Conservation (phyloP, 2,888 invertebrate species). For the Melipona beecheii region DNA sequence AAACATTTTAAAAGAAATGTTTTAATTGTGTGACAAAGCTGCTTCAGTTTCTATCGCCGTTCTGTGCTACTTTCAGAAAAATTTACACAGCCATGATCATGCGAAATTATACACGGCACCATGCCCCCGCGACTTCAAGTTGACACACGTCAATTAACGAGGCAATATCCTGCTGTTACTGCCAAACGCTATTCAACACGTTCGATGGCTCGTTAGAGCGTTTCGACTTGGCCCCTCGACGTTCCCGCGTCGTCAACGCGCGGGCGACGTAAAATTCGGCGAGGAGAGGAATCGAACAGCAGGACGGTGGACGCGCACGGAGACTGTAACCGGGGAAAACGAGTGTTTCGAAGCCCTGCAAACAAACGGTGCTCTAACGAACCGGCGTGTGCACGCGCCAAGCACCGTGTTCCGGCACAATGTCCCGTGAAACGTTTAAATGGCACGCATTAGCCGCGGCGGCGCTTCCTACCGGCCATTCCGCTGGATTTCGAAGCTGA, state of each 20-base stretch:
- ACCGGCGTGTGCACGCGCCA: slow-evolving; percentile 69
- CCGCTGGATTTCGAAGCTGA: slow-evolving; percentile 61
- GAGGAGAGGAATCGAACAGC: not conserved
- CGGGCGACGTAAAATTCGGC: slow-evolving; percentile 24
- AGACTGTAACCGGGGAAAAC: slow-evolving; percentile 28
- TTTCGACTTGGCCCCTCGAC: not conserved
- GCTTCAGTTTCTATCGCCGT: no score
- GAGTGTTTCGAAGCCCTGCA: slow-evolving; percentile 70
- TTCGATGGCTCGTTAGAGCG: not conserved
- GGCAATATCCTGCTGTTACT: not conserved
- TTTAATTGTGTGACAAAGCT: no score
- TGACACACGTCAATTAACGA: not conserved
- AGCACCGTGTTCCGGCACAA: slow-evolving; percentile 66
- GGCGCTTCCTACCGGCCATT: slow-evolving; percentile 49
- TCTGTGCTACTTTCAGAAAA: no score
- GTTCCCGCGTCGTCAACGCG: not conserved
- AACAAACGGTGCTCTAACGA: slow-evolving; percentile 81
- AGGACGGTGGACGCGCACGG: not conserved
- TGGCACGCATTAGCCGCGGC: slow-evolving; percentile 76
- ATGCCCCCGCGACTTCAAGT: not conserved
- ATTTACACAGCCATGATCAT: no score
- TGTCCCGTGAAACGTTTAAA: slow-evolving; percentile 79
- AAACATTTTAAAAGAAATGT: no score
- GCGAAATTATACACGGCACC: no score
- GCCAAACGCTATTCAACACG: not conserved